phyloP scores from a whole-genome alignment of 2,797 vertebrate species.

The Myotis daubentonii region DNA sequence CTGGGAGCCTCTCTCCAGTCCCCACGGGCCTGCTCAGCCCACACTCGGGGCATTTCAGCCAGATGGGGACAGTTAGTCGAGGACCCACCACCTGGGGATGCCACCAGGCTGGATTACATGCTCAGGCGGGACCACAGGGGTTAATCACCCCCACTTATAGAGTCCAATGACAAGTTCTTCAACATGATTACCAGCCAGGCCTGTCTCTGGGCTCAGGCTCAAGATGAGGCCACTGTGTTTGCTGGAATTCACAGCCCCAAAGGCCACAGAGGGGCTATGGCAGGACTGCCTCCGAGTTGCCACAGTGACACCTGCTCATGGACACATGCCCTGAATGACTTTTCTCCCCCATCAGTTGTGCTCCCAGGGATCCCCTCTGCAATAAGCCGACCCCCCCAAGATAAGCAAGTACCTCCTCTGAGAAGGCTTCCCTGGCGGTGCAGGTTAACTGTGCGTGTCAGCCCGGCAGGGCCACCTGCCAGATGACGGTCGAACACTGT shows the following conservation, averaged over 20 bases:
- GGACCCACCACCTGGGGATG: not conserved
- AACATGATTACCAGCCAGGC: not conserved
- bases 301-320: accelerated
- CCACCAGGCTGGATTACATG: not conserved
- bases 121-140: not conserved
- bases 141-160: too few species aligned
- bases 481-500: not conserved
- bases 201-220: not conserved
- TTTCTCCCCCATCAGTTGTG: accelerated
- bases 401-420: accelerated
- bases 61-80: accelerated
- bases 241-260: not conserved
- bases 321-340: not conserved
- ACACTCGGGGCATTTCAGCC: not conserved
- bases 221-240: accelerated
- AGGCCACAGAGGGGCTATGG: not conserved
- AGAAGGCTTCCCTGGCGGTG: not conserved
- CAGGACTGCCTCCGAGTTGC: too few species aligned
- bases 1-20: not conserved
- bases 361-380: not conserved
- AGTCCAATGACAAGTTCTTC: not conserved
- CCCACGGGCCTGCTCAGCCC: not conserved
- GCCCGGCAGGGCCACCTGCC: not conserved
- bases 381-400: not conserved
- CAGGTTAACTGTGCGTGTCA: accelerated